Percentiles rank a stretch among this genome's conserved stretches.
Evolutionary conservation across 2,888 invertebrate species (phyloP).

Genomic region (Melinaea marsaeus): DNA sequence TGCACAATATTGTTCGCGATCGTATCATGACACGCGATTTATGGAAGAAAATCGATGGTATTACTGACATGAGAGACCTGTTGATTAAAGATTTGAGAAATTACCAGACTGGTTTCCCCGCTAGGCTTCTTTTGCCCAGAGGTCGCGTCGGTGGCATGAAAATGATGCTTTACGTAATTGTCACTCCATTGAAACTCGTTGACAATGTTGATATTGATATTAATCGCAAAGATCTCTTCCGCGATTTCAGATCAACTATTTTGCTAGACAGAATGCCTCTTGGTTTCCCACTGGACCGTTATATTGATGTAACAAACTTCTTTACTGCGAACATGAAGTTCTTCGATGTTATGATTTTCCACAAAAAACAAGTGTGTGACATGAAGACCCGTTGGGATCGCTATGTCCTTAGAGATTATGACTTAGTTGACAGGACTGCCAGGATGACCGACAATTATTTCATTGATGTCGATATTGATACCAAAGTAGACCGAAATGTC

Average conservation of each 20-base stretch:
- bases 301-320: slow-evolving; percentile 78
- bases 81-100: slow-evolving; percentile 58
- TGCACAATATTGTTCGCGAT: slow-evolving; percentile 82
- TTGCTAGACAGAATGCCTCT: slow-evolving; percentile 80
- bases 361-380: slow-evolving; percentile 72
- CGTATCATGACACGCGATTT: slow-evolving; percentile 80
- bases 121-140: slow-evolving; percentile 83
- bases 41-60: slow-evolving; percentile 79
- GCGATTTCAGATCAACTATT: slow-evolving; percentile 60
- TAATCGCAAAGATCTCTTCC: slow-evolving; percentile 63
- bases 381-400: slow-evolving; percentile 67
- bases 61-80: slow-evolving; percentile 60
- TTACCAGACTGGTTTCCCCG: slow-evolving; percentile 82
- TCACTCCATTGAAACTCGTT: slow-evolving; percentile 73
- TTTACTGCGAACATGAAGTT: slow-evolving; percentile 82
- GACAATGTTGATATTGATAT: slow-evolving; percentile 67
- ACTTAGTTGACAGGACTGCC: slow-evolving; percentile 50
- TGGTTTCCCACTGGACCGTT: slow-evolving; percentile 86
- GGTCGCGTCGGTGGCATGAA: slow-evolving; percentile 82
- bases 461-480: slow-evolving; percentile 50
- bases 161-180: slow-evolving; percentile 80
- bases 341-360: slow-evolving; percentile 81
- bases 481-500: slow-evolving; percentile 33
- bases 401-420: slow-evolving; percentile 59
- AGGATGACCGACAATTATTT: slow-evolving; percentile 47